phyloP scores from a whole-genome alignment of 2,113 vertebrate species.

The Peromyscus maniculatus region DNA sequence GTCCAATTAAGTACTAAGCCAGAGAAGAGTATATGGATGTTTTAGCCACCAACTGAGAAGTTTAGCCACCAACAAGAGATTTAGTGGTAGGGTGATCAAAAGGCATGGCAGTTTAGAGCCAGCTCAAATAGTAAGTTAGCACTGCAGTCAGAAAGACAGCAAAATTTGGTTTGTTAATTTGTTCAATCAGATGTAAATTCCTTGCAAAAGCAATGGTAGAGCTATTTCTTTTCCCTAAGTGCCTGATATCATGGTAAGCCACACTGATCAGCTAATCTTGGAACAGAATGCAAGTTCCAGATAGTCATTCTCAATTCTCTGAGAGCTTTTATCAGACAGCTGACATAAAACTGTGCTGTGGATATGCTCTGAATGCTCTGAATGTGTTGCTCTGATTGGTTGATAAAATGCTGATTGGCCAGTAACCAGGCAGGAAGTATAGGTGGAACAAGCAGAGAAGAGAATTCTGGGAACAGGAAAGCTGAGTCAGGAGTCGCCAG shows the following conservation, averaged over 20 bases:
- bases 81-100: slow-evolving; percentile 91
- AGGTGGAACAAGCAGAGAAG: too few relatives aligned
- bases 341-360: background rate
- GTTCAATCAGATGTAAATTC: slow-evolving; percentile 92
- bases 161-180: slow-evolving; percentile 93
- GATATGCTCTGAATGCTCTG: too few relatives aligned
- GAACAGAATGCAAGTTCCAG: slow-evolving; percentile 93
- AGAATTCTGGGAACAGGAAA: too few relatives aligned
- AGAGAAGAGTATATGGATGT: slow-evolving; percentile 93
- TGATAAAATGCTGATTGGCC: too few relatives aligned
- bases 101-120: slow-evolving; percentile 94
- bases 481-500: too few relatives aligned
- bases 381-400: too few relatives aligned
- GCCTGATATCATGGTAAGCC: slow-evolving; percentile 93
- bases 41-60: slow-evolving; percentile 91
- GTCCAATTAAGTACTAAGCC: slow-evolving; percentile 86
- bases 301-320: slow-evolving; percentile 88
- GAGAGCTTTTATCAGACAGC: background rate
- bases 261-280: slow-evolving; percentile 91
- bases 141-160: slow-evolving; percentile 92
- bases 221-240: slow-evolving; percentile 88
- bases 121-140: slow-evolving; percentile 93
- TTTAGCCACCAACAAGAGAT: slow-evolving; percentile 77
- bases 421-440: too few relatives aligned
- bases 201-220: slow-evolving; percentile 92